Conservation (phyloP, 2,797 vertebrate genomes). For the Spinibarbus caldwelli region DNA sequence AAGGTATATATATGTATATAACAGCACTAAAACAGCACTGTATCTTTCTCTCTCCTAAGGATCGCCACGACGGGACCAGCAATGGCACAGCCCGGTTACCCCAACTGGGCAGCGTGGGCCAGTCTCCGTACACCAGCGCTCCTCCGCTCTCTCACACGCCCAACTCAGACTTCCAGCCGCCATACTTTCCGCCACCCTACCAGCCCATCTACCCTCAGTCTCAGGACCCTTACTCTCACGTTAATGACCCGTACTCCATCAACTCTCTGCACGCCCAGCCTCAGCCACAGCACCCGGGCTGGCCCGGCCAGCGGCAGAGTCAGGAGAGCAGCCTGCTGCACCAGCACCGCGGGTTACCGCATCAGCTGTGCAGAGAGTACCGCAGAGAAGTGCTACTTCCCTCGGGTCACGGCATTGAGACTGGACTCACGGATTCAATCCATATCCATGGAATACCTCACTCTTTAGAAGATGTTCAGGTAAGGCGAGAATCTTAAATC, state of each 20-base stretch:
- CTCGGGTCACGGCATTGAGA: constrained; percentile 91
- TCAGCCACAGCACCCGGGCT: constrained; percentile 95
- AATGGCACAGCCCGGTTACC: constrained; percentile 96
- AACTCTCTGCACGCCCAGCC: constrained; percentile 95
- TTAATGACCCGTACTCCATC: constrained; percentile 98
- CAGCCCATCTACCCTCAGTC: constrained; percentile 98
- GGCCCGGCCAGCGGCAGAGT: constrained; percentile 95
- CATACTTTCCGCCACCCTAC: constrained; percentile 94
- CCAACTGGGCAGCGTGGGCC: constrained; percentile 96
- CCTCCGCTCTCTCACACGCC: constrained; percentile 96
- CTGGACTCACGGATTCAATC: constrained; percentile 92
- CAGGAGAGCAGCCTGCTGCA: constrained; percentile 95
- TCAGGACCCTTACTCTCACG: constrained; percentile 98
- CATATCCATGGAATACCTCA: constrained; percentile 97
- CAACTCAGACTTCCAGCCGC: constrained; percentile 96
- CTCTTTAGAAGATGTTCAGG: constrained; percentile 97
- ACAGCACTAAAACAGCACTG: constrained; percentile 4
- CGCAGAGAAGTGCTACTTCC: constrained; percentile 95
- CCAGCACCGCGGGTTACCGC: constrained; percentile 93
- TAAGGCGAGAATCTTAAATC: constrained; percentile 70
- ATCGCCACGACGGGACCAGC: constrained; percentile 96
- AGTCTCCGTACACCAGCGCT: constrained; percentile 94
- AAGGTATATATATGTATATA: not conserved
- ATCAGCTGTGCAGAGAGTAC: constrained; percentile 97
- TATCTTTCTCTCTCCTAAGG: constrained; percentile 72